A percentile compares a stretch with the other conserved stretches of the same genome.
Conservation (phyloP, 2,888 invertebrate genomes). For the Pinctada fucata region DNA sequence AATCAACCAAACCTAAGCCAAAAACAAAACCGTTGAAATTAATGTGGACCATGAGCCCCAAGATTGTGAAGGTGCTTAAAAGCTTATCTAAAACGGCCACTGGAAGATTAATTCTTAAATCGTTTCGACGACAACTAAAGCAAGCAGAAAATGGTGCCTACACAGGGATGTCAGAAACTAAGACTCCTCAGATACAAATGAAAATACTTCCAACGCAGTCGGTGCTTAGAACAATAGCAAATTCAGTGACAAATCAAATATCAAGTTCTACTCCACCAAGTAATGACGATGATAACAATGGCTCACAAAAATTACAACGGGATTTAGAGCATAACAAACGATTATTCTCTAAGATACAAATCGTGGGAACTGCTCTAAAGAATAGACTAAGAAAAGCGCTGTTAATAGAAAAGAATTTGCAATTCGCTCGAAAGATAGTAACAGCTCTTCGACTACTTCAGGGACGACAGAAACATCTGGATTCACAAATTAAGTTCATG, state of each 20-base stretch:
- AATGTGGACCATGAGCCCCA: not conserved
- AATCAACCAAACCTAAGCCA: not conserved
- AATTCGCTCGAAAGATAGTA: not conserved
- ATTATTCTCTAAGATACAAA: not conserved
- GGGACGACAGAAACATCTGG: not conserved
- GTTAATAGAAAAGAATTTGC: not conserved
- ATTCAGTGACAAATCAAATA: not conserved
- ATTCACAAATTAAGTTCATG: not conserved
- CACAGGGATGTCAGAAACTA: not conserved
- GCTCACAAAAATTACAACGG: not conserved
- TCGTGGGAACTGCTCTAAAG: not conserved
- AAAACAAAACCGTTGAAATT: not conserved
- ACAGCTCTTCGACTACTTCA: not conserved
- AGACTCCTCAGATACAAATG: not conserved
- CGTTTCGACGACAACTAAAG: not conserved
- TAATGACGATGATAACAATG: not conserved
- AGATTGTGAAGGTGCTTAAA: not conserved
- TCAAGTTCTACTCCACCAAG: not conserved
- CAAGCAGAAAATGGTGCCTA: not conserved
- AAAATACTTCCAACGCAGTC: not conserved
- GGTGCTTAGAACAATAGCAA: not conserved
- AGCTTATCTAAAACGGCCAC: not conserved
- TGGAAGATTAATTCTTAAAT: not conserved
- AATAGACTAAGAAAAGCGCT: not conserved
- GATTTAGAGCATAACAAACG: not conserved